Percentiles rank a stretch among this genome's conserved stretches.
phyloP scores from a whole-genome alignment of 2,113 vertebrate species.

The Promerops cafer region DNA sequence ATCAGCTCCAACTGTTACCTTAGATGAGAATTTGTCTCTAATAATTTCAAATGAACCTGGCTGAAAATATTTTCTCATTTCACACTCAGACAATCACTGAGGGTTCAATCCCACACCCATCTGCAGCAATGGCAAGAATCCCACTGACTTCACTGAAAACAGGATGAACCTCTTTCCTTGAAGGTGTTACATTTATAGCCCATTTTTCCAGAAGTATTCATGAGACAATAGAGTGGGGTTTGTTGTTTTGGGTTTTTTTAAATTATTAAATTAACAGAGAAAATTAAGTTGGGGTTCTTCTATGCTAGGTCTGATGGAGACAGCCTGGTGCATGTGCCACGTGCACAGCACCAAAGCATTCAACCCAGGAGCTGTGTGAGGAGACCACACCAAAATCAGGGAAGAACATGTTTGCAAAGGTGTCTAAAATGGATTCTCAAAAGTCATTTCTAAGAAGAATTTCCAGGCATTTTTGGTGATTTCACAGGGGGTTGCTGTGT shows the following conservation, averaged over 20 bases:
- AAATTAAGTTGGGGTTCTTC: background rate
- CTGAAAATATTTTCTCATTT: constrained; percentile 48
- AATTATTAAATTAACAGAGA: background rate
- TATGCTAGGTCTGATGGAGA: background rate
- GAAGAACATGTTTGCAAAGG: background rate
- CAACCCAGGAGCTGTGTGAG: rapidly evolving
- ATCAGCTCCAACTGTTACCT: background rate
- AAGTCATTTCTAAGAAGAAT: background rate
- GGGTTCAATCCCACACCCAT: constrained; percentile 34
- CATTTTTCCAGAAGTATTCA: background rate
- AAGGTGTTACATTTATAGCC: background rate
- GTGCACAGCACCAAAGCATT: background rate
- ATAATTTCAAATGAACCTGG: constrained; percentile 1
- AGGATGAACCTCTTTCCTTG: background rate
- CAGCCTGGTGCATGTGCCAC: background rate
- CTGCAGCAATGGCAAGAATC: constrained; percentile 45
- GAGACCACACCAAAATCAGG: background rate
- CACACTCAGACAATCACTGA: constrained; percentile 24
- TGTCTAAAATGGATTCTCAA: background rate
- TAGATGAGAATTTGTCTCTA: background rate
- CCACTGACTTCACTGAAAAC: background rate
- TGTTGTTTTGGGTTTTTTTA: background rate
- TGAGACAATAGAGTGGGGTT: background rate
- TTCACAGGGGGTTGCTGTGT: background rate
- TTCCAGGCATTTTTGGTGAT: background rate